phyloP scores from a whole-genome alignment of 2,113 vertebrate species.

The human region GRCh38 chr2:229628001-229628500 shows the following conservation, averaged over 20 bases:
- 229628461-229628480: not conserved
- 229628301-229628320: not conserved
- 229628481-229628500: not conserved
- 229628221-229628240: fast-evolving
- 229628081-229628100: not conserved
- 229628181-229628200: not conserved
- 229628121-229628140: not conserved
- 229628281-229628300: not conserved
- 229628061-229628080: not conserved
- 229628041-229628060: fast-evolving
- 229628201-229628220: not conserved
- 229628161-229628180: not conserved
- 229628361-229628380: not conserved
- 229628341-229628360: not conserved
- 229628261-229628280: not conserved
- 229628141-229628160: not conserved
- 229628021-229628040: not conserved
- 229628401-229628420: not conserved
- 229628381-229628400: not conserved
- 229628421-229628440: not conserved
- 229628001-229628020: not conserved
- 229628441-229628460: not conserved
- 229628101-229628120: not conserved
- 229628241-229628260: fast-evolving
- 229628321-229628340: not conserved